Evolutionary conservation across 2,113 vertebrate genomes (phyloP), one percentile per base, ranked within the genome.

Genomic region (Rhombomys opimus): DNA sequence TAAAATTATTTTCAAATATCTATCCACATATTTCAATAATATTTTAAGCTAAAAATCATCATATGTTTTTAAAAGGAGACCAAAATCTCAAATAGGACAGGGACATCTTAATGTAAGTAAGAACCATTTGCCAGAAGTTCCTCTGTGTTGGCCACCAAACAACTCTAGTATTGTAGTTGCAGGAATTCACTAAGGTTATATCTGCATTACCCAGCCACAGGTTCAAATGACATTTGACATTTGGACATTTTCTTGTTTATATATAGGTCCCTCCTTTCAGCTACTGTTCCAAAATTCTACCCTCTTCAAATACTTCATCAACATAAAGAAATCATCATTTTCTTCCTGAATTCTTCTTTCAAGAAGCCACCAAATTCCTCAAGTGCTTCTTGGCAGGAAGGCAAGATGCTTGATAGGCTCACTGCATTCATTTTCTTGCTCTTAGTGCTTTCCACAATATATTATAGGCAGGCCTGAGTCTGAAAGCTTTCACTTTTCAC

Each of bases 21-120:
- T 95, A 46, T n/a, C 10, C 75, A 63, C 20, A 65, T 91, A 30
- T 87, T 93, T 11, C 32, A 80, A 13, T 65, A 93, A 75, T 20
- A 52, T 50, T 65, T 68, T 12, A 96, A 89, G 73, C 32, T 68
- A 67, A 94, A 92, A 87, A 35, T 87, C 2, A 87, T 88, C 61
- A 65, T 10, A 54, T 77, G 84, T 78, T 22, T 46, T 57, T 90
- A 54, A 94, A 91, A 87, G 22, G 11, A 1, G 2, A 95, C 86
- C 25, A 80, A 84, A 87, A 95, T 87, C 89, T 91, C 30, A 91
- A 78, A 67, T 89, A 77, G 22, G n/a, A 87, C 9, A 41, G 81
- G n/a, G 50, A 23, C 70, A 96, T 54, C 18, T 23, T 27, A 77
- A 86, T 38, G 65, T 75, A 8, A 27, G 72, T 68, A 63, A 94